Conservation (phyloP, 2,113 vertebrate genomes). For the Gavia stellata region DNA sequence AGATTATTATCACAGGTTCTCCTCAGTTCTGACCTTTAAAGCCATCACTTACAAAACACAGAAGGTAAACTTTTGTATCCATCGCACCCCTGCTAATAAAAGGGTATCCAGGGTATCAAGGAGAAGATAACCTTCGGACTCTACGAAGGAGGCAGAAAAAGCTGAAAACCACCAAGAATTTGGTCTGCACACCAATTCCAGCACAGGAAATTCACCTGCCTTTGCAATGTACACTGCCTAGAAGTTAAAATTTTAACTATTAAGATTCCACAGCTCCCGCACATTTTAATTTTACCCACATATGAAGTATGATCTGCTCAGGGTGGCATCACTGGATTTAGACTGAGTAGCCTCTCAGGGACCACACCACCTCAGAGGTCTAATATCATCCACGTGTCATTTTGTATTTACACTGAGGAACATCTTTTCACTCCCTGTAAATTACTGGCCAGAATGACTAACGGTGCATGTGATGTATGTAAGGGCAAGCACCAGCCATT, state of each 20-base stretch:
- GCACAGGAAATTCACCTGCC: not conserved
- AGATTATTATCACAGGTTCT: not conserved
- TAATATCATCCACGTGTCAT: not conserved
- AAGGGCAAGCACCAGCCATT: conserved; percentile 39
- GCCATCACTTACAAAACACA: not conserved
- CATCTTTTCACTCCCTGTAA: not conserved
- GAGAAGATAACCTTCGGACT: not conserved
- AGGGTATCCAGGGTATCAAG: not conserved
- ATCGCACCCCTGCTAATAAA: not conserved
- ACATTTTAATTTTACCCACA: not conserved
- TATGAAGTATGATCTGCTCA: not conserved
- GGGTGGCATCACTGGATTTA: not conserved
- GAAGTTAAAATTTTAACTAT: not conserved
- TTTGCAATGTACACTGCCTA: not conserved
- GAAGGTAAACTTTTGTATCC: not conserved
- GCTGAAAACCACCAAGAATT: not conserved
- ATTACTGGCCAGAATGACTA: conserved; percentile 35
- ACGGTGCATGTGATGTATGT: conserved; percentile 5
- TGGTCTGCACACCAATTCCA: not conserved
- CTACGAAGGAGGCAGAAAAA: not conserved
- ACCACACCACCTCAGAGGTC: not conserved
- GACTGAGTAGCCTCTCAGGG: not conserved
- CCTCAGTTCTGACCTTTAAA: not conserved
- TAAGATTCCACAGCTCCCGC: not conserved
- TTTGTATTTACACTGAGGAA: not conserved